Evolutionary conservation across 2,888 invertebrate genomes (phyloP).

Genomic region (Drosophila mimica): DNA sequence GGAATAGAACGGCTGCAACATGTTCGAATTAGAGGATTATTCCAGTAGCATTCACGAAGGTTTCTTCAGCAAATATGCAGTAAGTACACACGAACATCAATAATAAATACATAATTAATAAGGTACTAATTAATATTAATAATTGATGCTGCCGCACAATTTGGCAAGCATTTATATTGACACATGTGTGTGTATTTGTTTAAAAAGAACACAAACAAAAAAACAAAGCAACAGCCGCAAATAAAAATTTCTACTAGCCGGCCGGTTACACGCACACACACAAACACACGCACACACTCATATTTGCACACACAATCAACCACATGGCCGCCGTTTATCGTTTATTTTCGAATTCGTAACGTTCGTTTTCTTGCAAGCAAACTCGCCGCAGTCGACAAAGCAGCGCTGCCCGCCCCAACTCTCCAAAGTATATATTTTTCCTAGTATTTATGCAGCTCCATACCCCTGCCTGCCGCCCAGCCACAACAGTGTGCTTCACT

Average conservation of each 20-base stretch:
- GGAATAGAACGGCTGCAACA: constrained; percentile 80
- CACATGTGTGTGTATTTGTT: constrained; percentile 39
- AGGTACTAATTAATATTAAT: neutral
- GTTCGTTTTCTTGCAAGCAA: constrained; percentile 54
- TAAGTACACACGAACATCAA: constrained; percentile 85
- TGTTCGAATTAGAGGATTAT: constrained; percentile 90
- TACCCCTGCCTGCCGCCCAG: constrained; percentile 36
- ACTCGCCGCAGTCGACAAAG: constrained; percentile 62
- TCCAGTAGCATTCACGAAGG: constrained; percentile 89
- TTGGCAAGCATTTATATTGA: constrained; percentile 2
- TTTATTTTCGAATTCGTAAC: constrained; percentile 66
- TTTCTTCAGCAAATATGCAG: constrained; percentile 89
- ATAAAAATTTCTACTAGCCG: constrained; percentile 52
- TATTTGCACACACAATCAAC: constrained; percentile 9
- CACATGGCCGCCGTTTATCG: constrained; percentile 29
- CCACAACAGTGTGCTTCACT: neutral
- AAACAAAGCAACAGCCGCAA: constrained; percentile 17
- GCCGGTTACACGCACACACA: constrained; percentile 54
- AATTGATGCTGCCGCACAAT: constrained; percentile 20
- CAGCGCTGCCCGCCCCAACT: constrained; percentile 38
- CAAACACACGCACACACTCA: constrained; percentile 7
- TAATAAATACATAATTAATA: constrained; percentile 13
- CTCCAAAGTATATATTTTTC: constrained; percentile 51
- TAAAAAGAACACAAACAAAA: constrained; percentile 22
- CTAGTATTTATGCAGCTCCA: constrained; percentile 62